Evolutionary conservation across 2,888 invertebrate species (phyloP), one percentile per base, ranked within the genome.

Genomic region (Agrilus cyanescens): DNA sequence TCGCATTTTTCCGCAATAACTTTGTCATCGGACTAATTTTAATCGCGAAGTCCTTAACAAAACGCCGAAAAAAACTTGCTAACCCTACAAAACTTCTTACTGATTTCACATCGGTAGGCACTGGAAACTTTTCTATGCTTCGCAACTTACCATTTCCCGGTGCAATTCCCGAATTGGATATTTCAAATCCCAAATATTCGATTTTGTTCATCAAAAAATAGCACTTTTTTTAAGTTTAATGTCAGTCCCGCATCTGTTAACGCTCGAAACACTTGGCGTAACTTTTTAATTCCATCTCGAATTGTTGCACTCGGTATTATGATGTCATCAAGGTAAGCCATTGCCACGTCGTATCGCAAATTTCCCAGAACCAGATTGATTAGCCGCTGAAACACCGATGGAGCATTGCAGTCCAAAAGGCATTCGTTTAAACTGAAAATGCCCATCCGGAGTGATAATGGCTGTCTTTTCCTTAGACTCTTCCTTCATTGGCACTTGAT

Each of bases 351-450:
- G 12, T 16, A 34, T 34, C 34, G 15, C 18, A 34, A 58, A 53
- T 32, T 53, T 45, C 34, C 34, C 12, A 34, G 12, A 15, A 34
- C n/a, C 2, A 10, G 12, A 34, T 34, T 34, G 12, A 34, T 34
- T 34, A 34, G n/a, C 8, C 53, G 43, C 38, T 57, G 55, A 40
- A 57, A 62, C 10, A 53, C 54, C 32, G 51, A 48, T 4, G 56
- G 54, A 1, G 57, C 57, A 32, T 58, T 58, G 37, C 5, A 59
- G 44, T 4, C 58, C 58, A 37, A 59, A 62, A 6, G 56, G 52
- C 55, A 58, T 53, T 1, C 49, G 20, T 6, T 20, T 20, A 7
- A 20, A 20, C 20, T 20, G 20, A 6, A 4, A 20, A 6, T 32
- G 14, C 6, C 20, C 20, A 20, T 20, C 20, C 2, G 20, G 20